Conservation (phyloP, 92 coral and sea anemone genomes). For the Zoanthus gigantus region DNA sequence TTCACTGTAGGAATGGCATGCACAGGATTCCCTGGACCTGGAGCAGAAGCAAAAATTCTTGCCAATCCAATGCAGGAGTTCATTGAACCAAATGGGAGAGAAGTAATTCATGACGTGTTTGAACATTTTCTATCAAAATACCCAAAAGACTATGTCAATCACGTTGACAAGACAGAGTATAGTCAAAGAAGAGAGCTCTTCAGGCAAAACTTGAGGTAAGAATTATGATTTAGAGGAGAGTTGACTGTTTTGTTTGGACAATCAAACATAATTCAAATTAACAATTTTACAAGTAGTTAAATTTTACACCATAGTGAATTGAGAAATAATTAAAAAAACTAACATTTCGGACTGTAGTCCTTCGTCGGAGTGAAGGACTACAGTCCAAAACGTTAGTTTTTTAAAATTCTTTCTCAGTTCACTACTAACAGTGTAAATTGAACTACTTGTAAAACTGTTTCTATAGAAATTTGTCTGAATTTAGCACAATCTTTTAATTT, state of each 20-base stretch:
- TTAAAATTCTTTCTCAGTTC: too few species aligned
- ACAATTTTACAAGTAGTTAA: too few species aligned
- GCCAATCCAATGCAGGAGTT: slow-evolving; percentile 99
- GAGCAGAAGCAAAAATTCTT: slow-evolving; percentile 76
- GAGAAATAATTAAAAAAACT: too few species aligned
- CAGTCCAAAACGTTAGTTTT: too few species aligned
- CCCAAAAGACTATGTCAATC: slow-evolving; percentile 78
- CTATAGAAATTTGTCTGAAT: too few species aligned
- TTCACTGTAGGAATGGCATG: slow-evolving; percentile 75
- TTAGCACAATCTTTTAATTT: too few species aligned
- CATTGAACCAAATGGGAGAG: slow-evolving; percentile 79
- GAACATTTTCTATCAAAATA: slow-evolving; percentile 78
- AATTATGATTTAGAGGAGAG: neutral
- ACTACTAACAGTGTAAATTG: too few species aligned
- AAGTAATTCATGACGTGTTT: slow-evolving; percentile 74
- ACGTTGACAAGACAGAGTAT: slow-evolving; percentile 65
- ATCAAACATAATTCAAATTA: neutral
- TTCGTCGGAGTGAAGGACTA: too few species aligned
- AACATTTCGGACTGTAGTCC: too few species aligned
- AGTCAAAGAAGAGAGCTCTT: slow-evolving; percentile 75
- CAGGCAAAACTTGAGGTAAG: slow-evolving; percentile 93
- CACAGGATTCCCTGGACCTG: slow-evolving; percentile 97
- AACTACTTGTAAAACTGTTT: too few species aligned
- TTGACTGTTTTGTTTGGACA: neutral
- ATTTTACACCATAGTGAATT: too few species aligned